These are phyloP conservation scores for Byasa hedistus DNA, from an alignment of 2,888 invertebrate species.

Conservation along the genomic window DNA sequence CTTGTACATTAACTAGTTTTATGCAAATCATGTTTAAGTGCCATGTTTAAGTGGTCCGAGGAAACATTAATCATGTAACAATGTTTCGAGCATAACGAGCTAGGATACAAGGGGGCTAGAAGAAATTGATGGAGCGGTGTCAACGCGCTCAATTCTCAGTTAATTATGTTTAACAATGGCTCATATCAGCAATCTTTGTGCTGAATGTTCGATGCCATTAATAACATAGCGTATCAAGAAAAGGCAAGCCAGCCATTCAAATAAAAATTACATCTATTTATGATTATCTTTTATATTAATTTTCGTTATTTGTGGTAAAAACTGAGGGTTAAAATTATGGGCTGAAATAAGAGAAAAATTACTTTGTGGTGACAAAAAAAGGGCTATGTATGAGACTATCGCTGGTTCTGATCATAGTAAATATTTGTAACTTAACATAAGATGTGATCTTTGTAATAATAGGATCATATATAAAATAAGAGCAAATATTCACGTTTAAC, in stretches of 20 bases:
- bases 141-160: constrained; percentile 64
- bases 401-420: too few relatives aligned
- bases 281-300: neutral
- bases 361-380: too few relatives aligned
- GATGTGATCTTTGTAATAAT: too few relatives aligned
- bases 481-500: too few relatives aligned
- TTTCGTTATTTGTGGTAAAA: neutral
- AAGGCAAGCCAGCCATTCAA: neutral
- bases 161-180: constrained; percentile 59
- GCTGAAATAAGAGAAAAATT: too few relatives aligned
- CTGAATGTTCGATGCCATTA: constrained; percentile 28
- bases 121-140: constrained; percentile 72
- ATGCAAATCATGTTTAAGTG: constrained; percentile 72
- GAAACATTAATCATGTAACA: constrained; percentile 74
- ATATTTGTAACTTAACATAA: too few relatives aligned
- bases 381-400: too few relatives aligned
- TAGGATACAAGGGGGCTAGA: constrained; percentile 45
- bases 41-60: constrained; percentile 60
- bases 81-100: constrained; percentile 66
- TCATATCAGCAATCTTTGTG: constrained; percentile 25
- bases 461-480: too few relatives aligned
- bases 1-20: constrained; percentile 72
- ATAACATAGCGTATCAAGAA: constrained; percentile 6
- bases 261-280: neutral
- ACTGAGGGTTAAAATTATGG: neutral